A percentile compares a stretch with the other conserved stretches of the same genome.
Conservation (phyloP, 1,140 invertebrate species). For the Bombus turneri region DNA sequence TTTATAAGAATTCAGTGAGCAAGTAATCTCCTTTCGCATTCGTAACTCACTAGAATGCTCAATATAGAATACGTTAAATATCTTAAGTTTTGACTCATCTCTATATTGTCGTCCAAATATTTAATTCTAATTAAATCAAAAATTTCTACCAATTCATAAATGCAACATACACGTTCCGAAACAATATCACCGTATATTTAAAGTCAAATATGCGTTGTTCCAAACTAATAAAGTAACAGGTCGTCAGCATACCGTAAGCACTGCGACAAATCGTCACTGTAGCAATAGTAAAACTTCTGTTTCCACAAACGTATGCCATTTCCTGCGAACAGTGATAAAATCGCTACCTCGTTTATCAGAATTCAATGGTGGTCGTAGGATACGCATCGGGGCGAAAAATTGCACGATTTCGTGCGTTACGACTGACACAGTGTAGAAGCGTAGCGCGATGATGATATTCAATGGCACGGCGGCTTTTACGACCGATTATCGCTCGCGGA, state of each 20-base stretch:
- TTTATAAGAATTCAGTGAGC: too few relatives aligned
- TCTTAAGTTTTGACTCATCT: neutral
- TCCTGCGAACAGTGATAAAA: constrained; percentile 38
- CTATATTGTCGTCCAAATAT: neutral
- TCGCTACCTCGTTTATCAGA: constrained; percentile 41
- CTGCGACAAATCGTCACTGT: neutral
- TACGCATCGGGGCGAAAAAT: constrained; percentile 51
- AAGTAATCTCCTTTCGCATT: too few relatives aligned
- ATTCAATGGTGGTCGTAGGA: constrained; percentile 21
- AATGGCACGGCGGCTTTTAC: constrained; percentile 74
- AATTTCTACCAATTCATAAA: neutral
- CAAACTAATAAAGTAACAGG: neutral
- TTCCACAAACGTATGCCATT: constrained; percentile 9
- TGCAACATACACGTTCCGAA: neutral
- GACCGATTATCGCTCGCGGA: constrained; percentile 77
- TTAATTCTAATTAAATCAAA: neutral
- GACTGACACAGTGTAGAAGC: constrained; percentile 57
- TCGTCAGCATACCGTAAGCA: neutral
- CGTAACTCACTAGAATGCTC: too few relatives aligned
- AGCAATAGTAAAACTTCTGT: neutral
- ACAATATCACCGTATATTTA: neutral
- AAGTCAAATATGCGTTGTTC: neutral
- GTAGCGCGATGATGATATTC: constrained; percentile 49
- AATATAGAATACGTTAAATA: too few relatives aligned
- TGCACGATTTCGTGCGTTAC: constrained; percentile 37